Conservation (phyloP, 2,888 invertebrate genomes). For the Ophion ellenae region DNA sequence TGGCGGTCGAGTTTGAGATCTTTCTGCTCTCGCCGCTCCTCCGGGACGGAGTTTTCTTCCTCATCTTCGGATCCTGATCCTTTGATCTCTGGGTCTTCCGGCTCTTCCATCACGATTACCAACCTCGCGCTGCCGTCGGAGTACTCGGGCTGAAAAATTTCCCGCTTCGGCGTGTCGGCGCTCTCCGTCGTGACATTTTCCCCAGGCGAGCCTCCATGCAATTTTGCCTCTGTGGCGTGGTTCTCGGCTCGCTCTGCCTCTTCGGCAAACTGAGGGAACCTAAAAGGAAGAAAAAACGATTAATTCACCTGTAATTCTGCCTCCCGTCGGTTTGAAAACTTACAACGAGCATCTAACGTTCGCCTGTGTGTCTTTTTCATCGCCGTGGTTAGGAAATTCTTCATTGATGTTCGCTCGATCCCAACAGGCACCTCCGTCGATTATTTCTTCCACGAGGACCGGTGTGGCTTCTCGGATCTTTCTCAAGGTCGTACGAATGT, state of each 20-base stretch:
- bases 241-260: background rate
- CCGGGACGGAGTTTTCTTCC: conserved; percentile 1
- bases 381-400: background rate
- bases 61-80: background rate
- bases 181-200: background rate
- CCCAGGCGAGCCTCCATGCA: background rate
- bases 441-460: background rate
- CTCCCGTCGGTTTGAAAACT: background rate
- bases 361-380: background rate
- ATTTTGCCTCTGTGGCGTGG: background rate
- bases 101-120: conserved; percentile 9
- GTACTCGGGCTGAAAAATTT: background rate
- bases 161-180: background rate
- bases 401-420: background rate
- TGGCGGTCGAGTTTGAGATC: background rate
- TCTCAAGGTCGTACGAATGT: background rate
- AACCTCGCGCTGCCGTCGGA: conserved; percentile 11
- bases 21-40: background rate
- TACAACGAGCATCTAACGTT: background rate
- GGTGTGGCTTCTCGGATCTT: background rate
- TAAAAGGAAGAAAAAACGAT: background rate
- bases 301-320: background rate
- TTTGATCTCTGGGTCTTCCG: background rate
- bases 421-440: background rate
- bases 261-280: background rate